Evolutionary conservation across 2,797 vertebrate species (phyloP), one percentile per base, ranked within the genome.

Genomic region (Hydrocynus forskahlii): DNA sequence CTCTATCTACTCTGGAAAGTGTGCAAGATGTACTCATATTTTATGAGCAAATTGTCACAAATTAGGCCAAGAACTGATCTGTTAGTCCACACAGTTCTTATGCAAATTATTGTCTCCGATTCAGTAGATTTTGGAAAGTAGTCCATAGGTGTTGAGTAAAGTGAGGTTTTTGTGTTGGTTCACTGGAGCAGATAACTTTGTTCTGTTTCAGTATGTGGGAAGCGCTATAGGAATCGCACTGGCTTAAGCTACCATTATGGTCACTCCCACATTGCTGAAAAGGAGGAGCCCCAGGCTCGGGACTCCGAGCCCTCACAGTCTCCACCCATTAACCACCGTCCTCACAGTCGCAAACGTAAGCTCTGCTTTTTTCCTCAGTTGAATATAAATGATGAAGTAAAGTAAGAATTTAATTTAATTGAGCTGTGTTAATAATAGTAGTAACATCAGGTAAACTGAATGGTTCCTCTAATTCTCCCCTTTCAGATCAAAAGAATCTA

Each of bases 221-320:
- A 98, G 91, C 97, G 97, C 87, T 98, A 98, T 91, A 98, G 97
- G 92, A 99, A 98, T 93, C 96, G 97, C 63, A 96, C 97, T 0
- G 97, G 97, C 73, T 94, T 99, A 86, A 99, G 97, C 90, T 99
- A 99, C 91, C 97, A 99, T 92, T 98, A 99, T 57, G 95, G 96
- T 85, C 96, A 99, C 91, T 96, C 97, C 86, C 97, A 99, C 87
- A 94, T 98, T 6, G 96, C 96, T 73, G 96, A 96, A 0, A 96
- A 97, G 90, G 95, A 96, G 83, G 93, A 95, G n/a, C 93, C 95
- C 5, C 95, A 93, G 0, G 96, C 96, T 85, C 95, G 95, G 78
- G 97, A 96, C 89, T 92, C 95, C 0, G 93, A 94, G 87, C 86
- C 90, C 0, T 93, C 97, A 59, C 91, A 88, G 77, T 89, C 94